Percentiles rank a stretch among this genome's conserved stretches.
Conservation (phyloP, 2,888 invertebrate species). For the Ischnura elegans region DNA sequence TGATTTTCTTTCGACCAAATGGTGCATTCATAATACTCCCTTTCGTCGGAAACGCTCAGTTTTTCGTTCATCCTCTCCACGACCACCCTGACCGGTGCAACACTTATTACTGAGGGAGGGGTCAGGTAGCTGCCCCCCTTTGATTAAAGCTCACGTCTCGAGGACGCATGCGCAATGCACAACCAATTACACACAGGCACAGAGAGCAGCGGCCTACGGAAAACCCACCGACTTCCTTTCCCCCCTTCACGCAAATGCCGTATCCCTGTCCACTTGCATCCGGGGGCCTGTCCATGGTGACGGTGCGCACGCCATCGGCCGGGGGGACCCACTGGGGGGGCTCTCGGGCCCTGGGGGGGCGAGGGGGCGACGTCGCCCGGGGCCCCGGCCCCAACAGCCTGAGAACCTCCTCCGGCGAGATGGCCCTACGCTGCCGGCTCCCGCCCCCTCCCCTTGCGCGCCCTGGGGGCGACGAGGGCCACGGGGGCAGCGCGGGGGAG, state of each 20-base stretch:
- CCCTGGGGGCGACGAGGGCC: conserved; percentile 50
- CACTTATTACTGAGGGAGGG: no score
- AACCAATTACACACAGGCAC: no score
- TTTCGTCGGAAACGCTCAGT: neutral
- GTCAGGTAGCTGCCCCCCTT: no score
- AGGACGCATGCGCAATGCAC: no score
- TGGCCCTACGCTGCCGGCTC: conserved; percentile 87
- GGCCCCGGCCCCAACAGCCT: conserved; percentile 77
- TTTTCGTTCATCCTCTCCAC: neutral
- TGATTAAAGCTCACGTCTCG: no score
- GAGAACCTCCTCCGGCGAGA: conserved; percentile 88
- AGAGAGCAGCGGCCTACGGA: no score
- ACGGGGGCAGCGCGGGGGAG: conserved; percentile 70
- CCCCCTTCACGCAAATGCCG: conserved; percentile 95
- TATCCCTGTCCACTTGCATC: conserved; percentile 86
- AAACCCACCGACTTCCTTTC: conserved; percentile 89
- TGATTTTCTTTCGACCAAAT: no score
- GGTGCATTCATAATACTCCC: neutral
- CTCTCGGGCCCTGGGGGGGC: conserved; percentile 77
- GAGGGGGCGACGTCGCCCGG: neutral
- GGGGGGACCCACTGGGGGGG: conserved; percentile 71
- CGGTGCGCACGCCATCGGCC: conserved; percentile 83
- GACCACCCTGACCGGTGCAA: neutral
- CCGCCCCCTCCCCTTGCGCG: conserved; percentile 75
- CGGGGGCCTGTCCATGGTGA: conserved; percentile 90